Evolutionary conservation across 2,797 vertebrate species (phyloP).

Genomic region (Amphiprion clarkii): DNA sequence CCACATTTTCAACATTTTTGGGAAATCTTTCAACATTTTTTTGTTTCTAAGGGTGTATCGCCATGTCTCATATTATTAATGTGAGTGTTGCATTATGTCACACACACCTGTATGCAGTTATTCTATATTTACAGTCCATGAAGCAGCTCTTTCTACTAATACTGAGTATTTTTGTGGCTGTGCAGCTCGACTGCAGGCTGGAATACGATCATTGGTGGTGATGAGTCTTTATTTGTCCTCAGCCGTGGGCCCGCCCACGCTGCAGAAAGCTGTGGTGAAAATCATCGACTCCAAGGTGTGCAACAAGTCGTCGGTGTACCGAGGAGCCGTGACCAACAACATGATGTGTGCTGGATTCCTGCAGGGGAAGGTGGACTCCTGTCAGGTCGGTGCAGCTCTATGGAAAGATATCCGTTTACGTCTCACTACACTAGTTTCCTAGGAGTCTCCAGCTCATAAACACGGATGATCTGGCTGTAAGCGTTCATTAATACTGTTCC

Average conservation of each 20-base stretch:
- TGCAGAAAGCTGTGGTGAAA: conserved; percentile 92
- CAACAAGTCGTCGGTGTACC: conserved; percentile 89
- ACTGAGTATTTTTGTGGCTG: too few relatives aligned
- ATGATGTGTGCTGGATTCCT: conserved; percentile 98
- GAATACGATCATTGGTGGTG: background rate
- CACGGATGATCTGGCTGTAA: background rate
- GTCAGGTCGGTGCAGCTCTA: conserved; percentile 87
- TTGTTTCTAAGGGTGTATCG: too few relatives aligned
- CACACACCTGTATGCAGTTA: too few relatives aligned
- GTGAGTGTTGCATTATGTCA: too few relatives aligned
- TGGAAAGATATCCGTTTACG: conserved; percentile 43
- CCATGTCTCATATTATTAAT: too few relatives aligned
- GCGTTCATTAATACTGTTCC: background rate
- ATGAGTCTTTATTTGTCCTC: conserved; percentile 7
- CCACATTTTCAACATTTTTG: too few relatives aligned
- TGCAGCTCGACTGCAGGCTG: too few relatives aligned
- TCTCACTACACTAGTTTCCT: conserved; percentile 5
- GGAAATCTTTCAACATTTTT: too few relatives aligned
- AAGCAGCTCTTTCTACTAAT: too few relatives aligned
- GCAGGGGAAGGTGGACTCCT: conserved; percentile 93
- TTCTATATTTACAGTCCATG: too few relatives aligned
- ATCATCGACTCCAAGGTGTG: conserved; percentile 93
- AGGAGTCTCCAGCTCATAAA: background rate
- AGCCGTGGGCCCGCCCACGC: conserved; percentile 85
- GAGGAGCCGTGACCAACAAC: conserved; percentile 88